Evolutionary conservation across 2,888 invertebrate species (phyloP).

Genomic region (Yponomeuta sedellus): DNA sequence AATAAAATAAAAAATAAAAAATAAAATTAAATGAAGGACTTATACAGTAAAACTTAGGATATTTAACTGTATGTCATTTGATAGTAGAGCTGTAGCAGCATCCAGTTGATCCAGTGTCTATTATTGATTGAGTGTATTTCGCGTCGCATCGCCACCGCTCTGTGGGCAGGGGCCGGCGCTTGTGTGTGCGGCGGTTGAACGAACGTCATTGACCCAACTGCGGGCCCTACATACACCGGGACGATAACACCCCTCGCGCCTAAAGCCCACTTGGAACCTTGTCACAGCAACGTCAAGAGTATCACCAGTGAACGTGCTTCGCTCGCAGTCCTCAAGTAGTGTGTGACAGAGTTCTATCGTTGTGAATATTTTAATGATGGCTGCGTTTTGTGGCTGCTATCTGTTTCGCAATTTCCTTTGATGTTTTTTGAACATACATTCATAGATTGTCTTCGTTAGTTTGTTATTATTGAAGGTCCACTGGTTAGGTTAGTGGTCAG

Average conservation of each 20-base stretch:
- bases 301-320: constrained; percentile 31
- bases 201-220: constrained; percentile 75
- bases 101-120: neutral
- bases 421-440: neutral
- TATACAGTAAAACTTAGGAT: too few relatives aligned
- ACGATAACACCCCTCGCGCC: constrained; percentile 60
- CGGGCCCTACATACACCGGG: constrained; percentile 56
- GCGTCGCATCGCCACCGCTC: neutral
- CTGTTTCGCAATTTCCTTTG: neutral
- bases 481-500: neutral
- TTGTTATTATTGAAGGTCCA: constrained; percentile 4
- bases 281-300: constrained; percentile 29
- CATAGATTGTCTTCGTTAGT: neutral
- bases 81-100: neutral
- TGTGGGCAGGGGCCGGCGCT: constrained; percentile 59
- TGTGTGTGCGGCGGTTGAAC: constrained; percentile 68
- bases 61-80: neutral
- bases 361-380: constrained; percentile 1
- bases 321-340: neutral
- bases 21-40: too few relatives aligned
- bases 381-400: neutral
- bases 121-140: constrained; percentile 3
- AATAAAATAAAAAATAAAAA: too few relatives aligned
- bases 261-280: constrained; percentile 1
- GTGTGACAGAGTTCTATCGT: neutral